Evolutionary conservation across 2,113 vertebrate genomes (phyloP), one percentile per base, ranked within the genome.

Genomic region (Hydropotes inermis): DNA sequence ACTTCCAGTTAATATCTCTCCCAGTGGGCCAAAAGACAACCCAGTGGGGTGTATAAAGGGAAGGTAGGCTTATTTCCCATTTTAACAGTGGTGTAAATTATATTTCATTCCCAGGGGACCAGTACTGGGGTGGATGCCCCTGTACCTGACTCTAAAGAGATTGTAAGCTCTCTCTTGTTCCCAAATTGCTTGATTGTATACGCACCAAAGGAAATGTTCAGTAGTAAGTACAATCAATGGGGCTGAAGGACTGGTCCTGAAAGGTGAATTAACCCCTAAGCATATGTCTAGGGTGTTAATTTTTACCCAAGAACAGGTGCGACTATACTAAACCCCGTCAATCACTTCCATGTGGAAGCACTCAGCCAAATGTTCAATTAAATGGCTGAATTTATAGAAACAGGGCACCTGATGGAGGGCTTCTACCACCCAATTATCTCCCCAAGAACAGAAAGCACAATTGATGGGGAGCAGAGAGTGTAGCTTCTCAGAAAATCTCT

Each of bases 321-420:
- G 67, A 70, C 19, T 39, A 39, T 39, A 70, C 2, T 11, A 6
- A 70, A 70, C 17, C 19, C n/a, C 0, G 0, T 39, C n/a, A 70
- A 23, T 39, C 67, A 70, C 67, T 39, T 70, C 19, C n/a, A 70
- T 2, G 17, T 70, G 67, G n/a, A 36, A 70, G 19, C n/a, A 70
- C n/a, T 70, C n/a, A 39, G 9, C 19, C 67, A 36, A 70, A 70
- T 23, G n/a, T 17, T 36, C 67, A 70, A 39, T 39, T 36, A 70
- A 70, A 70, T 70, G 67, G 67, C n/a, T 12, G 67, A 39, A 39
- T 70, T 70, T 39, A 39, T 36, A 36, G n/a, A 70, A 70, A 70
- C 19, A 70, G 19, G n/a, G 10, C 2, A 39, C 1, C n/a, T 0
- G 5, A 70, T 70, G 67, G 67, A 39, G 19, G 67, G 67, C 5